Base-by-base conservation (phyloP, 2,113 vertebrate species). In the Fregetta grallaria region DNA sequence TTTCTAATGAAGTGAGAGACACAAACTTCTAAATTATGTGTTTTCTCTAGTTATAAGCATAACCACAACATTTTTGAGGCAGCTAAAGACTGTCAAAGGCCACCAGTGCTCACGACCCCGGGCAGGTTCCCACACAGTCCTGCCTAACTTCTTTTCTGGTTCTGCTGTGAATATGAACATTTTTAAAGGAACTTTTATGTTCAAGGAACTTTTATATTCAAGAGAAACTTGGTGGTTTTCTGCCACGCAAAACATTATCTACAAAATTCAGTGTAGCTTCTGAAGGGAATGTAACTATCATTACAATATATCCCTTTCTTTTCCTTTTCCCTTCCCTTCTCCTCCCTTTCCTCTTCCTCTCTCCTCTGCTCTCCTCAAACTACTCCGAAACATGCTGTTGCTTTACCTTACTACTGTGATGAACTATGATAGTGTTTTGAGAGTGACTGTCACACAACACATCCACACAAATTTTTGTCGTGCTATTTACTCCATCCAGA, bases 51-150 rank as follows among this genome's bases (percentile, higher is more conserved):
- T 44, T 68, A 49, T 13, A 87, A 66, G 53, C 29, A 66, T 26
- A 85, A 58, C 3, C 34, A 5, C 25, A 53, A 20, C 4, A 15
- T 53, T 75, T 81, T 13, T 65, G 44, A 78, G 18, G 45, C 32
- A 77, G 42, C 14, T 63, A n/a, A 89, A 81, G 34, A 34, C 21
- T 53, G 30, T 19, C 62, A 34, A 83, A 86, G 42, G 47, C 38
- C 19, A 70, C 11, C 17, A 70, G 14, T n/a, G 27, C 52, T 20
- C 3, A 0, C 49, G 30, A 74, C 30, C 20, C 26, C 4, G 1
- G 10, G 52, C 27, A 14, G 38, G 26, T 77, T 85, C 40, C 44
- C 50, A 88, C 21, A 71, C 4, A 53, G 52, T 79, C 62, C 9
- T 63, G 36, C 15, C 19, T 71, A 63, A 65, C 11, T 61, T 84